phyloP scores from a whole-genome alignment of 2,797 vertebrate genomes.

The Pteronotus mesoamericanus region DNA sequence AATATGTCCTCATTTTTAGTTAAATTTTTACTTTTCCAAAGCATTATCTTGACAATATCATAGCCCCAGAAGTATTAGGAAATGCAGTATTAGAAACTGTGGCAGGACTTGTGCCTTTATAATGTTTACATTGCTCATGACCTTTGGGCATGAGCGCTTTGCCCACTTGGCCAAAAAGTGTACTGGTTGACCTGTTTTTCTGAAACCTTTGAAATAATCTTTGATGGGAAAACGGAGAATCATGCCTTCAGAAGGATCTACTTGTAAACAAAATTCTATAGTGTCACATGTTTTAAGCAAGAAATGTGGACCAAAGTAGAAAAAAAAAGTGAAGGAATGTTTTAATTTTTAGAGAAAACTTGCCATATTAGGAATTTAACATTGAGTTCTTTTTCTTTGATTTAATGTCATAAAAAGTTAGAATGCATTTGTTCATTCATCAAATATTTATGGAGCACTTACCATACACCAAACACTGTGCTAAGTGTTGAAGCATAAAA shows the following conservation, averaged over 20 bases:
- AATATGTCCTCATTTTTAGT: not conserved
- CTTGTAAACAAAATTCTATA: constrained; percentile 1
- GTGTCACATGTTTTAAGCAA: not conserved
- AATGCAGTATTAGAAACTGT: not conserved
- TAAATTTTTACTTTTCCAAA: constrained; percentile 55
- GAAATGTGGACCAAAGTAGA: not conserved
- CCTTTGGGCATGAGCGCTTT: constrained; percentile 47
- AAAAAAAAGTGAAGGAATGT: not conserved
- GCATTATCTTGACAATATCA: not conserved
- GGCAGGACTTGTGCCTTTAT: not conserved
- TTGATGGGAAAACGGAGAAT: constrained; percentile 50
- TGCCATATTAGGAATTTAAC: not conserved
- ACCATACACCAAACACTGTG: not conserved
- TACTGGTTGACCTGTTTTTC: constrained; percentile 21
- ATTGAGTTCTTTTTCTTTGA: not conserved
- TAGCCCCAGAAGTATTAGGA: not conserved
- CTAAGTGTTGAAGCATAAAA: not conserved
- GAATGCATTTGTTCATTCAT: not conserved
- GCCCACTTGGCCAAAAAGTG: not conserved
- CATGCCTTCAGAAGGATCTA: constrained; percentile 38
- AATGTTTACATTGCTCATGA: not conserved
- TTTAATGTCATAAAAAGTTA: not conserved
- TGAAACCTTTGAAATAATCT: constrained; percentile 60
- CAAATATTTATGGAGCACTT: not conserved
- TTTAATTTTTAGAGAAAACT: not conserved